Base-by-base conservation (phyloP, 37 sponge, comb jelly and placozoan genomes). In the Eunapius fragilis region DNA sequence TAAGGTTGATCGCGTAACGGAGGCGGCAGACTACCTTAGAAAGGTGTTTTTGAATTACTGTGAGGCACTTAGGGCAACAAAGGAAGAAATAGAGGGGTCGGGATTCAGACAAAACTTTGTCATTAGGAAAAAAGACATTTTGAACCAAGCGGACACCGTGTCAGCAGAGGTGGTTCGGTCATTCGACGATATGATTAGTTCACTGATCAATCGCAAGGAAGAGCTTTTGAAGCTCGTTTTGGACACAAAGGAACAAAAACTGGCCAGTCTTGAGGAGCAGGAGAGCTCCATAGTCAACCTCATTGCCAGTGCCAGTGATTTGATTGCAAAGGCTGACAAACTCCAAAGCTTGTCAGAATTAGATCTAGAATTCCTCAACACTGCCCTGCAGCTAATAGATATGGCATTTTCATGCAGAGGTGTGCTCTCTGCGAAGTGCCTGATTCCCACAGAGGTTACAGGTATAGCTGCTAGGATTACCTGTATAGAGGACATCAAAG, bases 391-490 rank as follows among this genome's bases (percentile, higher is more conserved):
- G 58, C 58, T 58, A 58, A 58, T 58, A 58, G 58, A 58, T 58
- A 58, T 58, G 17, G 58, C 58, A 58, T 58, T 58, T 19, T 58
- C 17, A 58, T 19, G 58, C 58, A 58, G 58, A 58, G 58, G 22
- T 19, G 14, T 58, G 58, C 58, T 58, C 58, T 58, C 58, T 17
- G 22, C 14, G 10, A 1, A 49, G 37, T 71, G 35, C 11, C 81
- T 71, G 0, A 36, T 23, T 9, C 81, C 87, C 22, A 30, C 26
- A n/a, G 79, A 78, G 48, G 28, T 45, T 6, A 72, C 86, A 4
- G 71, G 76, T 58, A 67, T 86, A 47, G 86, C 86, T 25, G 86
- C 79, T 23, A 77, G 70, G 36, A 79, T 78, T 11, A 70, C 79
- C 17, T 23, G 31, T 25, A 45, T 37, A n/a, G 86, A 78, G 48